Conservation (phyloP, 2,888 invertebrate species). For the Drosophila percnosoma region DNA sequence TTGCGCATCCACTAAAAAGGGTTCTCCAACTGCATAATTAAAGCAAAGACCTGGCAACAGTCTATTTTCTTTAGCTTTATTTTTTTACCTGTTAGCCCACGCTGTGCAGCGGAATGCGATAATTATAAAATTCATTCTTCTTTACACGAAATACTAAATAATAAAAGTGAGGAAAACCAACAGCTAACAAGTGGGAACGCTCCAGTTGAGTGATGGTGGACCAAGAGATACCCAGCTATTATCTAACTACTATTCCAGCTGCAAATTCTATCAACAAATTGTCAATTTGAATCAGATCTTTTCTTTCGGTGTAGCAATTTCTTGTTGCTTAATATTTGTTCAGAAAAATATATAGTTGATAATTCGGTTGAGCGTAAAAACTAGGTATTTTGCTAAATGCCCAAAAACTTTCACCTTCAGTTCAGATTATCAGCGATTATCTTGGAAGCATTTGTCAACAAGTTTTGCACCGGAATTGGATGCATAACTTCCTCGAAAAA, state of each 20-base stretch:
- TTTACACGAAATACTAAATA: slow-evolving; percentile 1
- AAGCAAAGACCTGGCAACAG: slow-evolving; percentile 35
- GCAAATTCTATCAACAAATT: not conserved
- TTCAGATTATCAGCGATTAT: slow-evolving; percentile 20
- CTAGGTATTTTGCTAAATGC: not conserved
- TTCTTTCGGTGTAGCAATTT: not conserved
- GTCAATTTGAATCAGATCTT: not conserved
- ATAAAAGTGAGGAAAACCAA: not conserved
- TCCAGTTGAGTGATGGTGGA: not conserved
- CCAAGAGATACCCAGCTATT: not conserved
- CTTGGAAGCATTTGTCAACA: slow-evolving; percentile 49
- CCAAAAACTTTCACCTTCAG: slow-evolving; percentile 39
- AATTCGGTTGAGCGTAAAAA: not conserved
- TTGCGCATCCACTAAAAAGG: slow-evolving; percentile 53
- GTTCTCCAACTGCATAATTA: slow-evolving; percentile 61
- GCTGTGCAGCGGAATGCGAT: slow-evolving; percentile 38
- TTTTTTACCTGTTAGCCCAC: slow-evolving; percentile 18
- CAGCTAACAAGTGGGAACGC: not conserved
- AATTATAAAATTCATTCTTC: slow-evolving; percentile 26
- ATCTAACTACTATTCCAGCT: not conserved
- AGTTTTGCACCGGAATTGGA: slow-evolving; percentile 48
- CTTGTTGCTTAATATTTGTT: not conserved
- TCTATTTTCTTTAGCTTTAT: slow-evolving; percentile 7
- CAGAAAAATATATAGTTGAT: not conserved
- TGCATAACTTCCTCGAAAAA: slow-evolving; percentile 22